phyloP scores from a whole-genome alignment of 2,797 vertebrate genomes.

The Coregonus sp. region DNA sequence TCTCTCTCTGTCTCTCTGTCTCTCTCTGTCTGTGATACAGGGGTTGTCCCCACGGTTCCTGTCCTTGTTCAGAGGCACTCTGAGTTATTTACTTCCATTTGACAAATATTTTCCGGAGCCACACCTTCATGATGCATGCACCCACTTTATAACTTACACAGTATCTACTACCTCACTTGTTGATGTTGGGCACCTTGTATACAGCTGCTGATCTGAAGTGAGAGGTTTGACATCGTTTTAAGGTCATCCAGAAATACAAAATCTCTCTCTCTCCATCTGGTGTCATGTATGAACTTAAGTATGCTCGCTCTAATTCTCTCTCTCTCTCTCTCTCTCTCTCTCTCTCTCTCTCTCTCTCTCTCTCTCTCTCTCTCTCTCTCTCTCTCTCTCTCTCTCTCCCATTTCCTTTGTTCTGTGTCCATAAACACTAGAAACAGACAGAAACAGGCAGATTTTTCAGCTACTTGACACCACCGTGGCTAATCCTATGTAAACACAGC shows the following conservation, averaged over 20 bases:
- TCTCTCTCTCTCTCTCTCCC: neutral
- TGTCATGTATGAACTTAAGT: no score
- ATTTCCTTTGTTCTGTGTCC: conserved; percentile 4
- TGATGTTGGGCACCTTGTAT: no score
- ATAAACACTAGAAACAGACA: conserved; percentile 26
- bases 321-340: neutral
- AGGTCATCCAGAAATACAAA: no score
- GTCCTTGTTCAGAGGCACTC: neutral
- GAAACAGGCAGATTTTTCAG: conserved; percentile 15
- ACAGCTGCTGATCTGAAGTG: neutral
- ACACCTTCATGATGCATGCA: neutral
- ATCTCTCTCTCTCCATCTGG: no score
- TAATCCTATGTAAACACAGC: conserved; percentile 27
- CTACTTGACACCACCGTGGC: conserved; percentile 19
- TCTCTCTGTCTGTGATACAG: conserved; percentile 3
- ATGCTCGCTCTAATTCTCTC: neutral
- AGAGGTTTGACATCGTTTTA: neutral
- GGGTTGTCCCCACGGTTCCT: neutral
- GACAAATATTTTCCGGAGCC: neutral
- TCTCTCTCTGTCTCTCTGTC: neutral
- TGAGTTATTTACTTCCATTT: neutral
- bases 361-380: no score
- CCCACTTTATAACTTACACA: neutral
- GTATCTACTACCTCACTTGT: neutral
- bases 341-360: no score